Conservation (phyloP, 2,113 vertebrate genomes). For the Phyllostomus hastatus region DNA sequence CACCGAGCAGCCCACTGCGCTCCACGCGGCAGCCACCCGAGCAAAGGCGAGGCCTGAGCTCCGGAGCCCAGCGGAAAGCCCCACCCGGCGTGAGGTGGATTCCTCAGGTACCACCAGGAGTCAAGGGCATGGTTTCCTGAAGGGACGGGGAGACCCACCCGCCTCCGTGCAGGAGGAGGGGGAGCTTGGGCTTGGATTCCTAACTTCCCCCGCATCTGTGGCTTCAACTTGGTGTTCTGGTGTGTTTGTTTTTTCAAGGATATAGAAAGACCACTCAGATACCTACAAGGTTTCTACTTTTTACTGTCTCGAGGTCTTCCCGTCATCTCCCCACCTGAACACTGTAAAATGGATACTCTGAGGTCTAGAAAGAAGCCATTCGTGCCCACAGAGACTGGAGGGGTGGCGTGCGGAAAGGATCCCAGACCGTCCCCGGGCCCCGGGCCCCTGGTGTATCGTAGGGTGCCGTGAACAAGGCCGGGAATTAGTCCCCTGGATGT, state of each 20-base stretch:
- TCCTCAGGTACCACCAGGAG: not conserved
- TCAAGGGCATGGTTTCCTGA: not conserved
- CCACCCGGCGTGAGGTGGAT: rapidly evolving
- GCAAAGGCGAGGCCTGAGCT: rapidly evolving
- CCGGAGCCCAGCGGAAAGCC: not conserved
- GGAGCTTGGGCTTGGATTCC: not conserved
- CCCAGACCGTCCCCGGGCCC: not conserved
- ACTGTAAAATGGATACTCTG: not conserved
- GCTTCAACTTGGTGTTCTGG: not conserved
- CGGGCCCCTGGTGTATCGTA: rapidly evolving
- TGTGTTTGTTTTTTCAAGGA: not conserved
- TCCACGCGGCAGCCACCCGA: rapidly evolving
- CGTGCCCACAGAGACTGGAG: not conserved
- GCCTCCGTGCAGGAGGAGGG: not conserved
- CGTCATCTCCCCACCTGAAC: not conserved
- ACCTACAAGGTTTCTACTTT: not conserved
- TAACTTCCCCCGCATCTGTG: not conserved
- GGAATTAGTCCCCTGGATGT: not conserved
- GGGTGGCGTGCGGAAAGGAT: not conserved
- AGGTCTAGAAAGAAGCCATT: not conserved
- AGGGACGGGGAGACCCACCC: not conserved
- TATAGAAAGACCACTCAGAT: not conserved
- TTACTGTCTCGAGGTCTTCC: not conserved
- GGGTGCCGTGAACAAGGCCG: not conserved
- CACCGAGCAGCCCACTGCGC: rapidly evolving